Percentiles rank a stretch among this genome's conserved stretches.
These are phyloP conservation scores for Tinamus major DNA, from an alignment of 2,797 vertebrate genomes.

Conservation along the genomic window DNA sequence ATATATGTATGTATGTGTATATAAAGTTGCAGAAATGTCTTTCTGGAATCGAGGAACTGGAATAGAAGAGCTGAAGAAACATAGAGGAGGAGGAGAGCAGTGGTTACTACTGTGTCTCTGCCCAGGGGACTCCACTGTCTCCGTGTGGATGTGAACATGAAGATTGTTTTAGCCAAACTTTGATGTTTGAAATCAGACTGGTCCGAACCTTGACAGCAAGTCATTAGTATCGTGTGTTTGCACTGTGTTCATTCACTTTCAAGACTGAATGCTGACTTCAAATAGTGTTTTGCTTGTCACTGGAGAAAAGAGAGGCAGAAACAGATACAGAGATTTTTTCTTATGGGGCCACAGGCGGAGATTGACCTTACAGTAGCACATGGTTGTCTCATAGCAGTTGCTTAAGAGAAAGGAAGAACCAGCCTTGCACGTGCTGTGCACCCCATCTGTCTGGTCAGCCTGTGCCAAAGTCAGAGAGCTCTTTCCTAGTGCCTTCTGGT, in stretches of 20 bases:
- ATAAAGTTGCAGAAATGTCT: too few species aligned
- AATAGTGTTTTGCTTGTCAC: not conserved
- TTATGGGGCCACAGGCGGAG: not conserved
- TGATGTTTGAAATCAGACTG: not conserved
- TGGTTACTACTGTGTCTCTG: not conserved
- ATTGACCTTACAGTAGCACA: not conserved
- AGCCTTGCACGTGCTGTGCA: not conserved
- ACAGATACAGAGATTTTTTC: not conserved
- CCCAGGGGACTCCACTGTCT: not conserved
- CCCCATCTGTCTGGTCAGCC: not conserved
- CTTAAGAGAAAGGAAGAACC: not conserved
- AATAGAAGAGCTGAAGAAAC: too few species aligned
- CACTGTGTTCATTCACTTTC: not conserved
- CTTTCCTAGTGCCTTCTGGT: not conserved
- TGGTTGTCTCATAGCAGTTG: not conserved
- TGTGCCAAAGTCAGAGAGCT: not conserved
- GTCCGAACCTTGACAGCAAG: not conserved
- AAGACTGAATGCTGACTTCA: not conserved
- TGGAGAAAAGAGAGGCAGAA: not conserved
- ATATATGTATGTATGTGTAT: too few species aligned
- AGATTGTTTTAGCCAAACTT: not conserved
- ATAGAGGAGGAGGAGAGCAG: not conserved
- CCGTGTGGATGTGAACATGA: not conserved
- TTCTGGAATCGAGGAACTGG: too few species aligned
- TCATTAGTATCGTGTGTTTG: accelerated